Conservation (phyloP, 2,797 vertebrate species). For the Poeciliopsis gracilis region DNA sequence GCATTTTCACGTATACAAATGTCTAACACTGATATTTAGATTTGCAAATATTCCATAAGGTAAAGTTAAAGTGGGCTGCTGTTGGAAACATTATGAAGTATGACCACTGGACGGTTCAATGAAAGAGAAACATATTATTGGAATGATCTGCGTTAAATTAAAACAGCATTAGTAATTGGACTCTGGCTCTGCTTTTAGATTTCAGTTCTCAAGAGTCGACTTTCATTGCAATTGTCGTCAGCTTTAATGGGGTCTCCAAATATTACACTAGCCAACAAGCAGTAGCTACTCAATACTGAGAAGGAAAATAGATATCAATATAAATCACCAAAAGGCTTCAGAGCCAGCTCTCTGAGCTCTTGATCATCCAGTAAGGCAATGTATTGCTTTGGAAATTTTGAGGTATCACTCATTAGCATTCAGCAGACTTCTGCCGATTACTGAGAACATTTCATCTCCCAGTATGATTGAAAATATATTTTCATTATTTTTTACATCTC, state of each 20-base stretch:
- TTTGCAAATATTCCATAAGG: not conserved
- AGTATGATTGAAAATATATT: conserved; percentile 10
- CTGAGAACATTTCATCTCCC: conserved; percentile 19
- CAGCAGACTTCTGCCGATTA: conserved; percentile 16
- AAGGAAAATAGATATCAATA: conserved; percentile 18
- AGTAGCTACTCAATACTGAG: not conserved
- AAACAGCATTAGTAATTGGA: not conserved
- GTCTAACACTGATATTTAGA: not conserved
- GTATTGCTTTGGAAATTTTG: not conserved
- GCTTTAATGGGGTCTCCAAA: conserved; percentile 2
- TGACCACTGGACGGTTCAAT: not conserved
- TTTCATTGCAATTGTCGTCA: not conserved
- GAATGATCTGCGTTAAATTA: not conserved
- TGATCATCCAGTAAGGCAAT: not conserved
- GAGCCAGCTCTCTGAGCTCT: conserved; percentile 6
- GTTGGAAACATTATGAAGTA: not conserved
- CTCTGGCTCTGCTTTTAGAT: not conserved
- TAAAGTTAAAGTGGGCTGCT: not conserved
- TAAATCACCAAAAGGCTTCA: conserved; percentile 19
- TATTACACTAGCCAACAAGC: not conserved
- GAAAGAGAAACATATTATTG: not conserved
- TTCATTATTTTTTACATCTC: conserved; percentile 18
- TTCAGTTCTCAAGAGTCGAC: not conserved
- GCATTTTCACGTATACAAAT: not conserved
- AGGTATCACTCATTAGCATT: conserved; percentile 42